phyloP scores from a whole-genome alignment of 37 sponge, comb jelly and placozoan genomes.

The Trichoplax adhaerens region DNA sequence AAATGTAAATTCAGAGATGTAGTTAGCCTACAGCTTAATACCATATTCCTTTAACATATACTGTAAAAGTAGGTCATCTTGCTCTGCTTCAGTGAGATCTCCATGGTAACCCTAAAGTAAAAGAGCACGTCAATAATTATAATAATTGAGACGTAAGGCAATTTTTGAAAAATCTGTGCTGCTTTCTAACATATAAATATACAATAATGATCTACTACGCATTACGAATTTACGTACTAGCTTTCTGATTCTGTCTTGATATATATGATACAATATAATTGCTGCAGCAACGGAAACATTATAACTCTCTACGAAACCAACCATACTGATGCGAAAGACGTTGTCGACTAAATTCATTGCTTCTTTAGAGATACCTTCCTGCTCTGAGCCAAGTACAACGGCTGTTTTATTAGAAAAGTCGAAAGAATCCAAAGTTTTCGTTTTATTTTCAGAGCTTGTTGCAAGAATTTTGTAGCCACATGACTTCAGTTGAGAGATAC shows the following conservation, averaged over 20 bases:
- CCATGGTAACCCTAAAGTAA: no score
- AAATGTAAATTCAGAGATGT: no score
- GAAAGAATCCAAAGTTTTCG: not conserved
- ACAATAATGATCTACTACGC: no score
- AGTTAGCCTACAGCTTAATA: no score
- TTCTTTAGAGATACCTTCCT: constrained; percentile 25
- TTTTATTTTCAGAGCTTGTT: no score
- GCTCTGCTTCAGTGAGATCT: no score
- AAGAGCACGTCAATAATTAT: no score
- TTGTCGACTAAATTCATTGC: constrained; percentile 21
- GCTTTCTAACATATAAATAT: no score
- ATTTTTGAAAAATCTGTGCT: no score
- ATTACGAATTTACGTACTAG: not conserved
- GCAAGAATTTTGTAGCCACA: constrained; percentile 24
- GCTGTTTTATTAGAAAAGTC: constrained; percentile 14
- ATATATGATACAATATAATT: constrained; percentile 31
- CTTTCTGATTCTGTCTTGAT: constrained; percentile 9
- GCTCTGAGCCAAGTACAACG: constrained; percentile 52
- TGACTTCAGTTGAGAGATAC: constrained; percentile 16
- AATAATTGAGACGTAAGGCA: no score
- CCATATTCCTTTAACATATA: no score
- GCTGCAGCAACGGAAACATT: constrained; percentile 56
- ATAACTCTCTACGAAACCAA: constrained; percentile 51
- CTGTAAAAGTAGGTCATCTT: no score
- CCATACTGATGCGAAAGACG: constrained; percentile 39